A percentile compares a stretch with the other conserved stretches of the same genome.
phyloP scores from a whole-genome alignment of 1,140 invertebrate species.

The Lepeophtheirus salmonis region DNA sequence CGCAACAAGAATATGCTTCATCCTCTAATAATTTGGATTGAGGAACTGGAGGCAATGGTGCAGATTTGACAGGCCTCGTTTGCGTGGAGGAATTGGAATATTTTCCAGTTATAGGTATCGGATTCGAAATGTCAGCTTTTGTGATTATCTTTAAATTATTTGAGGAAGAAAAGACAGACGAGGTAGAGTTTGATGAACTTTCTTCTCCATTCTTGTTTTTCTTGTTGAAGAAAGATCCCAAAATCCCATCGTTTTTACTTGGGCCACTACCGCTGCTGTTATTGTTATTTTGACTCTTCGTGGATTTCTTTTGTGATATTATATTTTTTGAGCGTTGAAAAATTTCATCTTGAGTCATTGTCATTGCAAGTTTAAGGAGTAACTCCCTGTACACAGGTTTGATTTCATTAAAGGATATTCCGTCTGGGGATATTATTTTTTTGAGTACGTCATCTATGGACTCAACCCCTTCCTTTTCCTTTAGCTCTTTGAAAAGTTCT shows the following conservation, averaged over 20 bases:
- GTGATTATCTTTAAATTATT: neutral
- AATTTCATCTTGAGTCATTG: slow-evolving; percentile 67
- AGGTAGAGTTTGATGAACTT: neutral
- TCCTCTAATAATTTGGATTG: neutral
- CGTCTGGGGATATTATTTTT: slow-evolving; percentile 65
- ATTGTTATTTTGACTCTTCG: neutral
- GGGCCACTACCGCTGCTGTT: neutral
- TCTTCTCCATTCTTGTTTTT: neutral
- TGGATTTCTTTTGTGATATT: slow-evolving; percentile 33
- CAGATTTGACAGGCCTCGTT: neutral
- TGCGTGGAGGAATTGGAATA: neutral
- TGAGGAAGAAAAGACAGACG: neutral
- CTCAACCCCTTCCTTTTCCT: slow-evolving; percentile 49
- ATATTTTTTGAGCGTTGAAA: slow-evolving; percentile 70
- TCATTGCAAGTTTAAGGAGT: slow-evolving; percentile 59
- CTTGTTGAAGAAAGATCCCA: neutral
- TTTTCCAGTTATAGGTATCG: neutral
- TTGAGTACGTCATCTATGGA: slow-evolving; percentile 68
- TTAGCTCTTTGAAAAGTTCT: slow-evolving; percentile 22
- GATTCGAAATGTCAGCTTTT: neutral
- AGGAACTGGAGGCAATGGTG: neutral
- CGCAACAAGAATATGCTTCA: neutral
- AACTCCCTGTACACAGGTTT: slow-evolving; percentile 79
- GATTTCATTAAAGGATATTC: slow-evolving; percentile 76
- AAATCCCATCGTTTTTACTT: neutral